Percentiles rank a stretch among this genome's conserved stretches.
These are phyloP conservation scores for Pterois miles DNA, from an alignment of 2,797 vertebrate genomes.

Conservation along the genomic window DNA sequence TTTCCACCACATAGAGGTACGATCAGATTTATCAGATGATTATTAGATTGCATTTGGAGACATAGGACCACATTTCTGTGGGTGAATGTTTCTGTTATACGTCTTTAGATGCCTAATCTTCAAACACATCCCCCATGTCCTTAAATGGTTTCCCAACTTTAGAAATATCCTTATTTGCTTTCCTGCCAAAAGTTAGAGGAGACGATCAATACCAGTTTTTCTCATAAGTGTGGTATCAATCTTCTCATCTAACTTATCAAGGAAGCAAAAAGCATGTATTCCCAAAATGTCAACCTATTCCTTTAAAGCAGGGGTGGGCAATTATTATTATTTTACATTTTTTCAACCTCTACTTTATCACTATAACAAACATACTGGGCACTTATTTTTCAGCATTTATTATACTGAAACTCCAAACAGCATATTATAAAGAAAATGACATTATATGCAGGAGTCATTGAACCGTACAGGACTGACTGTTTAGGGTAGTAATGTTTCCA, in stretches of 20 bases:
- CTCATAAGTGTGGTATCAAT: neutral
- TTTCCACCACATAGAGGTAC: constrained; percentile 10
- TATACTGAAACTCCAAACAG: too few relatives aligned
- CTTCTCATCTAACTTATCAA: neutral
- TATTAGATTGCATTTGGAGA: constrained; percentile 1
- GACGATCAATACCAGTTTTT: neutral
- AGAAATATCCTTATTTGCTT: neutral
- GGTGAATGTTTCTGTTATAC: neutral
- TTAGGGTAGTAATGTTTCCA: too few relatives aligned
- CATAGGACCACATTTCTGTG: neutral
- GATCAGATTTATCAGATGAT: constrained; percentile 24
- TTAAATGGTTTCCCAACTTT: neutral
- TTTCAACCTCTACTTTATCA: too few relatives aligned
- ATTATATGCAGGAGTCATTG: too few relatives aligned
- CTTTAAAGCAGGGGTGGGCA: neutral
- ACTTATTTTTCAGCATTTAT: too few relatives aligned
- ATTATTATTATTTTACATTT: too few relatives aligned
- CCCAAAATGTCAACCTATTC: neutral
- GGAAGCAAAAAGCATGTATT: neutral
- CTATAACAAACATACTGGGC: too few relatives aligned
- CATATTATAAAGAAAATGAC: too few relatives aligned
- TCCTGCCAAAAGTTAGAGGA: neutral
- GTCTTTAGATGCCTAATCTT: neutral
- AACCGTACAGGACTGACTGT: too few relatives aligned
- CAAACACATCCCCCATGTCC: neutral